These are phyloP conservation scores for Kuschelorhynchus macadamiae DNA, from an alignment of 2,888 invertebrate species.

Conservation along the genomic window DNA sequence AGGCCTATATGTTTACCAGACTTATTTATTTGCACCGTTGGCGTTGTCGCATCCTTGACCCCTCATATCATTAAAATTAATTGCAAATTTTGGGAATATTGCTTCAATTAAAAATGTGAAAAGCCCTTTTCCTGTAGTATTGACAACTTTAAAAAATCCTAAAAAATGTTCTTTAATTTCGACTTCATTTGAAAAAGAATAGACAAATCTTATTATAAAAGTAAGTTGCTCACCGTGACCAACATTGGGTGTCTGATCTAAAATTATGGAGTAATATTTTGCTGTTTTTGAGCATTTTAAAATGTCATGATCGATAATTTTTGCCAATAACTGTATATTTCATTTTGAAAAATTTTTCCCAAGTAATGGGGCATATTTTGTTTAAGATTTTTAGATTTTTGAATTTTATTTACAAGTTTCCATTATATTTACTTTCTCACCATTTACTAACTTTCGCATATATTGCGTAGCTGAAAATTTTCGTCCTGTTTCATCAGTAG, in stretches of 20 bases:
- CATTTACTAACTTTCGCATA: neutral
- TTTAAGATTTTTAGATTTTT: too few relatives aligned
- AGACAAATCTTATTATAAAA: constrained; percentile 21
- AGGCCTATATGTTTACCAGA: constrained; percentile 34
- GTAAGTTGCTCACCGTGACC: constrained; percentile 33
- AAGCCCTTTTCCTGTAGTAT: constrained; percentile 4
- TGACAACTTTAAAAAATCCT: constrained; percentile 8
- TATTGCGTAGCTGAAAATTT: neutral
- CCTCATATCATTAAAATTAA: constrained; percentile 9
- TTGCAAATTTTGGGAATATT: neutral
- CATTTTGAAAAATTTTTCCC: too few relatives aligned
- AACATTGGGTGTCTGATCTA: constrained; percentile 26
- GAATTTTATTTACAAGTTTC: too few relatives aligned
- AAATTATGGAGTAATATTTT: constrained; percentile 39
- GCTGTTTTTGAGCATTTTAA: constrained; percentile 6
- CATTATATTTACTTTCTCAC: neutral
- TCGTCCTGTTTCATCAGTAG: neutral
- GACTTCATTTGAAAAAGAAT: neutral
- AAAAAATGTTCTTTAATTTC: constrained; percentile 35
- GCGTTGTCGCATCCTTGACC: constrained; percentile 17
- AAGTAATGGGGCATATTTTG: constrained; percentile 4
- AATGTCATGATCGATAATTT: neutral
- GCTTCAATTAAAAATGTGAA: neutral
- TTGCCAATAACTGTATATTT: constrained; percentile 15
- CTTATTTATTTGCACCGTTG: constrained; percentile 37